Base-by-base conservation (phyloP, 2,888 invertebrate genomes). In the Platycheirus albimanus region DNA sequence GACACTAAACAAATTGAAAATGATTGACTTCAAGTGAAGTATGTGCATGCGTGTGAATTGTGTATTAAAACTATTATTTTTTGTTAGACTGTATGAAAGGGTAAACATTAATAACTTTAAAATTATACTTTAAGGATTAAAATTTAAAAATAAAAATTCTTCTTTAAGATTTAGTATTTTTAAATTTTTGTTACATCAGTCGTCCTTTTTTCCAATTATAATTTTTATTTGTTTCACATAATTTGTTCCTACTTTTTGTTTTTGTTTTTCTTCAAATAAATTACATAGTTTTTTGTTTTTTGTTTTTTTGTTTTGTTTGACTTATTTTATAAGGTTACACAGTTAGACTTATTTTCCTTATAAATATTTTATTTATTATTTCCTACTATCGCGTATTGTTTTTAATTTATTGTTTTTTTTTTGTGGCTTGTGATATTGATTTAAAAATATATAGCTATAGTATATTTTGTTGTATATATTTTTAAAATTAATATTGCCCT, bases 401-500 rank as follows among this genome's bases (percentile, higher is more conserved):
- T n/a, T 74, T 74, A 30, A 3, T 43, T 36, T 41, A 58, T 24
- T 51, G 49, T 45, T 70, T 54, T 47, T 33, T 45, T 41, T 24
- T 54, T 76, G 69, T 61, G 47, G 79, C 70, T 81, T 81, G 30
- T 75, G 54, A 71, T 70, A 80, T 80, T 76, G 61, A 79, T 84
- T 74, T 71, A 61, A 72, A 78, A 83, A 78, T 67, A 83, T 78
- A 77, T 78, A 69, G 72, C 67, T 63, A 1, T 54, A 71, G n/a
- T 56, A 8, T 41, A 5, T 41, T 24, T 15, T 41, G n/a, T 67
- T 83, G 49, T 80, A 77, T 79, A 67, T 80, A 74, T 54, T 77
- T 84, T 84, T 85, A 85, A 85, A 77, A 85, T 86, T 86, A 86
- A 87, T 87, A 87, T 86, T 87, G 87, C 85, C 87, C 84, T 86